phyloP scores from a whole-genome alignment of 2,888 invertebrate genomes.

The Aplocera efformata region DNA sequence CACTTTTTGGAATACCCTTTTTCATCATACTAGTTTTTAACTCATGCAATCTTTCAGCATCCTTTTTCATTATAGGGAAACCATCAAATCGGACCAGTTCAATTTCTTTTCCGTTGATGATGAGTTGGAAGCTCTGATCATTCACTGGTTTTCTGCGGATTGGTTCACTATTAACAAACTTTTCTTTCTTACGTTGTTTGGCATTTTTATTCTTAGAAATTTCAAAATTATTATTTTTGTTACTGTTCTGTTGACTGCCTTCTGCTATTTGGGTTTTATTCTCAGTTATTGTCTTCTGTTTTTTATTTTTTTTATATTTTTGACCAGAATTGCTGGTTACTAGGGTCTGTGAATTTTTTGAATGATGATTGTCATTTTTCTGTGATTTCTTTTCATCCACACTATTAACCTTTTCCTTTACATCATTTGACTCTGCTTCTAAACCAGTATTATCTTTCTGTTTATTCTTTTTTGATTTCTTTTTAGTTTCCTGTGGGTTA shows the following conservation, averaged over 20 bases:
- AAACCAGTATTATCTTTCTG: constrained; percentile 19
- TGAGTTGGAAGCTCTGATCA: constrained; percentile 72
- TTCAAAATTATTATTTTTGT: constrained; percentile 8
- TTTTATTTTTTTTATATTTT: constrained; percentile 17
- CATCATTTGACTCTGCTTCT: constrained; percentile 14
- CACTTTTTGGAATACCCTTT: constrained; percentile 84
- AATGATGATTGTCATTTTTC: constrained; percentile 31
- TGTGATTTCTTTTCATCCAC: constrained; percentile 33
- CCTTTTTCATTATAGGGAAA: constrained; percentile 86
- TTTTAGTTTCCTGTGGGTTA: constrained; percentile 3
- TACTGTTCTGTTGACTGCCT: constrained; percentile 6
- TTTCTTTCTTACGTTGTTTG: constrained; percentile 40
- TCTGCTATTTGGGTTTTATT: constrained; percentile 4
- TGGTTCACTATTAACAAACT: constrained; percentile 48
- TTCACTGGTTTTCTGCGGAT: constrained; percentile 66
- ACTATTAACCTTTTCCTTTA: constrained; percentile 27
- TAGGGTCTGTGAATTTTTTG: background rate
- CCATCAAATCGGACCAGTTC: constrained; percentile 84
- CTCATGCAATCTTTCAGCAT: constrained; percentile 82
- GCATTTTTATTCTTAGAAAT: constrained; percentile 6
- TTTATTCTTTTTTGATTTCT: constrained; percentile 33
- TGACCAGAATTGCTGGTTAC: background rate
- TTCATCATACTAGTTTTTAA: constrained; percentile 83
- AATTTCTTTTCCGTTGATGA: constrained; percentile 83
- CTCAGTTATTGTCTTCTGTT: constrained; percentile 3